phyloP scores from a whole-genome alignment of 2,797 vertebrate genomes.

The Gymnothorax reevesii region DNA sequence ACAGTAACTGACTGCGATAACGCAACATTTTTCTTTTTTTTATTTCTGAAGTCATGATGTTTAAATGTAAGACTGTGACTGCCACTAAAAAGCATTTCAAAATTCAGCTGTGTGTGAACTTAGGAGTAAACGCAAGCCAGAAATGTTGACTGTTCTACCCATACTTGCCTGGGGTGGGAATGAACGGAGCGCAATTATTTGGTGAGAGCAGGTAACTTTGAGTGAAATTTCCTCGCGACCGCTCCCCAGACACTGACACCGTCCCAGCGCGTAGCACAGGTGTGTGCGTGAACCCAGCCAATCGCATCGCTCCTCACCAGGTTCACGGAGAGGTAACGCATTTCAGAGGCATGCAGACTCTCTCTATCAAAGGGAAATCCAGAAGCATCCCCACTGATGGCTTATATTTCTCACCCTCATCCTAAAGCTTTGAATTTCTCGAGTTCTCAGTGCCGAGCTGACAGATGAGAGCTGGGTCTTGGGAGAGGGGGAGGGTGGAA shows the following conservation, averaged over 20 bases:
- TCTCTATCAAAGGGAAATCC: not conserved
- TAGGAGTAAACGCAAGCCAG: not conserved
- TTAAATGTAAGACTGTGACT: not conserved
- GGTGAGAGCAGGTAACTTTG: not conserved
- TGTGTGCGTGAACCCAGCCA: not conserved
- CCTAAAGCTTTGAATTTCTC: not conserved
- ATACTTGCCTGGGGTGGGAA: not conserved
- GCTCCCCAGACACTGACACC: not conserved
- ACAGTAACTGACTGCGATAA: not conserved
- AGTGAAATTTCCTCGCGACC: not conserved
- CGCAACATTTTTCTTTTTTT: not conserved
- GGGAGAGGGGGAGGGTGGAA: not conserved
- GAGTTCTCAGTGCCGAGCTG: not conserved
- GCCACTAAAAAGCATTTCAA: not conserved
- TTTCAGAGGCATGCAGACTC: not conserved
- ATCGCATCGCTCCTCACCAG: not conserved
- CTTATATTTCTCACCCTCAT: not conserved
- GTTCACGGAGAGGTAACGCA: slow-evolving; percentile 3
- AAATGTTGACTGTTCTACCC: not conserved
- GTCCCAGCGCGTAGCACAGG: not conserved
- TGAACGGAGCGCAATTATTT: not conserved
- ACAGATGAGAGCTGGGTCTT: not conserved
- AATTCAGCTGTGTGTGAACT: not conserved
- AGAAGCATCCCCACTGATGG: not conserved
- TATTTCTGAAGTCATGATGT: not conserved